Percentiles rank a stretch among this genome's conserved stretches.
Conservation (phyloP, 2,888 invertebrate genomes). For the Penaeus monodon region DNA sequence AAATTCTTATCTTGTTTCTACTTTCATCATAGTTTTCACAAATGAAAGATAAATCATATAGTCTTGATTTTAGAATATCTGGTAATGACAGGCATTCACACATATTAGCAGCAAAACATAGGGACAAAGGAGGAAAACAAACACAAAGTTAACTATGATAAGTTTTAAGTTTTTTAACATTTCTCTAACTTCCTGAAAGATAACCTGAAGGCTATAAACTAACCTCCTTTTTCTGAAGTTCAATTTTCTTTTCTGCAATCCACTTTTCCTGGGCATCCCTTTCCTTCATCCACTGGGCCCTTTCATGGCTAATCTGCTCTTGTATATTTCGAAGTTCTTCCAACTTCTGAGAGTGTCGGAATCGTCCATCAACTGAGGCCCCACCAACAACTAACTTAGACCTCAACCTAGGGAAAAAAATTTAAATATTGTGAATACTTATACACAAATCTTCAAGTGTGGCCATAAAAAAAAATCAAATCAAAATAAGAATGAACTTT, state of each 20-base stretch:
- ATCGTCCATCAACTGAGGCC: slow-evolving; percentile 70
- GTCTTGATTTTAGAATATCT: too few species aligned
- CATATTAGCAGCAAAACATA: too few species aligned
- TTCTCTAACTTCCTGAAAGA: neutral
- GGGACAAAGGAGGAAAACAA: neutral
- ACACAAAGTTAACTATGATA: slow-evolving; percentile 14
- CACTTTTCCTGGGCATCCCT: slow-evolving; percentile 78
- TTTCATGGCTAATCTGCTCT: slow-evolving; percentile 84
- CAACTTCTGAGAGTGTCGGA: slow-evolving; percentile 89
- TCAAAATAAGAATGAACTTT: too few species aligned
- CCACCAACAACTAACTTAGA: slow-evolving; percentile 66
- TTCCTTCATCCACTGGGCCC: slow-evolving; percentile 81
- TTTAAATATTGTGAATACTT: neutral
- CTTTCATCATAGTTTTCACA: too few species aligned
- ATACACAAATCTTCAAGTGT: too few species aligned
- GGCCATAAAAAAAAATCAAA: neutral
- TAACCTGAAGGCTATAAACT: slow-evolving; percentile 10
- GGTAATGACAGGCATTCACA: too few species aligned
- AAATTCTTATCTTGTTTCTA: too few species aligned
- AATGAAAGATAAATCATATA: neutral
- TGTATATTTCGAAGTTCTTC: slow-evolving; percentile 93
- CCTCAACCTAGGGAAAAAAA: slow-evolving; percentile 24
- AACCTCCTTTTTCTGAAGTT: slow-evolving; percentile 79
- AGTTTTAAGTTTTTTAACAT: neutral
- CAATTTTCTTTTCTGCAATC: slow-evolving; percentile 79